Evolutionary conservation across 2,797 vertebrate genomes (phyloP), one percentile per base, ranked within the genome.

Genomic region (Artibeus lituratus): DNA sequence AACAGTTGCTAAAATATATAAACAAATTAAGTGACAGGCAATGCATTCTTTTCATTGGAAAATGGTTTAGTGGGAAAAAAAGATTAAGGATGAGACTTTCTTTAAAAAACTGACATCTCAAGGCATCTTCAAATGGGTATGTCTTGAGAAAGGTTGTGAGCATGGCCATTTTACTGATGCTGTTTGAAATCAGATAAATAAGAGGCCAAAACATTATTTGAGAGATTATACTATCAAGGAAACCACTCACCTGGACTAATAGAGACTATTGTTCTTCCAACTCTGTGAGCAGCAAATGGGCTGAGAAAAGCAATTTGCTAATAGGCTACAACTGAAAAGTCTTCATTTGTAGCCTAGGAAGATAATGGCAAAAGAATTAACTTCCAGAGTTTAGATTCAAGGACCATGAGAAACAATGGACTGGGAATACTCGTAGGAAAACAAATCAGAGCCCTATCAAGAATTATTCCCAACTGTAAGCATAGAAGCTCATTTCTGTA

Each of bases 131-230:
- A 72, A 81, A 76, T 65, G 77, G 21, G 0, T 67, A 37, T 21
- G 6, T 77, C 24, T 73, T 80, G 12, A 92, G 86, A 83, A 67
- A 49, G 73, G 51, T 69, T 83, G 10, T 59, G 19, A 78, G 5
- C 47, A 6, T 78, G n/a, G 29, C 11, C 67, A 42, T 74, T 90
- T 67, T 65, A 67, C 16, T 67, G 32, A 26, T 83, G 35, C 47
- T 77, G 59, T 82, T 11, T 90, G 39, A 90, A 95, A 92, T 89
- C 11, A 92, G 74, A 53, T 85, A 94, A 65, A 47, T 57, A 72
- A 90, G 29, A 77, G 22, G 32, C 24, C 57, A 83, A 29, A 26
- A 87, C 26, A 59, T 70, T 59, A n/a, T 80, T 78, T 44, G 18
- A 77, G 26, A 67, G 47, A 70, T 83, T 87, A 35, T 26, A 26